Conservation (phyloP, 2,113 vertebrate species). For the Choloepus hoffmanni region DNA sequence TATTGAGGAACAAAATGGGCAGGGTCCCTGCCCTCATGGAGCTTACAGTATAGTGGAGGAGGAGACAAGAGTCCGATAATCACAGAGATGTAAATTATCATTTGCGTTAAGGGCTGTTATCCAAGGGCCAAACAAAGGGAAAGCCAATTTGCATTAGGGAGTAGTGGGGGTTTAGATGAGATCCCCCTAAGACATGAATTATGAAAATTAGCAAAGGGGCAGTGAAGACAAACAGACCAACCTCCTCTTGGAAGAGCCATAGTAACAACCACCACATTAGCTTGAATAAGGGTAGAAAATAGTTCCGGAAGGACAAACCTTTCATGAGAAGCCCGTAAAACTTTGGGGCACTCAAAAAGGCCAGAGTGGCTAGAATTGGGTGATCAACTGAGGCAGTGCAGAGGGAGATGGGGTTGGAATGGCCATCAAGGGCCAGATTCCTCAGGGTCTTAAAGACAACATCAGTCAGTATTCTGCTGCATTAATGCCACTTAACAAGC, state of each 20-base stretch:
- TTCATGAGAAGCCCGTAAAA: not conserved
- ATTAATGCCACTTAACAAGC: not conserved
- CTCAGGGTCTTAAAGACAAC: not conserved
- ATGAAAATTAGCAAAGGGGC: not conserved
- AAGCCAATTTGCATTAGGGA: not conserved
- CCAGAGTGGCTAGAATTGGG: not conserved
- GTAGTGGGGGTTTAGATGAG: not conserved
- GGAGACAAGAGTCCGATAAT: not conserved
- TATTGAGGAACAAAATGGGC: not conserved
- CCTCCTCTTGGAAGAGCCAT: not conserved
- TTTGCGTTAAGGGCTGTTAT: not conserved
- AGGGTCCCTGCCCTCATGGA: not conserved
- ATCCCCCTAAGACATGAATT: not conserved
- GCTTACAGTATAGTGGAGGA: not conserved
- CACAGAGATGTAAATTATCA: not conserved
- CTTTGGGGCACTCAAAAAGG: not conserved
- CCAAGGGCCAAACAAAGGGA: not conserved
- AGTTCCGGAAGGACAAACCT: not conserved
- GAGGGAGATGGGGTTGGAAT: not conserved
- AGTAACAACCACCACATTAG: not conserved
- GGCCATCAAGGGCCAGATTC: not conserved
- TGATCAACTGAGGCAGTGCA: not conserved
- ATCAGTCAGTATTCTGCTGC: not conserved
- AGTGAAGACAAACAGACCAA: constrained; percentile 12
- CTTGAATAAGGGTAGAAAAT: not conserved